Conservation (phyloP, 2,888 invertebrate species). For the Apodemia zela region DNA sequence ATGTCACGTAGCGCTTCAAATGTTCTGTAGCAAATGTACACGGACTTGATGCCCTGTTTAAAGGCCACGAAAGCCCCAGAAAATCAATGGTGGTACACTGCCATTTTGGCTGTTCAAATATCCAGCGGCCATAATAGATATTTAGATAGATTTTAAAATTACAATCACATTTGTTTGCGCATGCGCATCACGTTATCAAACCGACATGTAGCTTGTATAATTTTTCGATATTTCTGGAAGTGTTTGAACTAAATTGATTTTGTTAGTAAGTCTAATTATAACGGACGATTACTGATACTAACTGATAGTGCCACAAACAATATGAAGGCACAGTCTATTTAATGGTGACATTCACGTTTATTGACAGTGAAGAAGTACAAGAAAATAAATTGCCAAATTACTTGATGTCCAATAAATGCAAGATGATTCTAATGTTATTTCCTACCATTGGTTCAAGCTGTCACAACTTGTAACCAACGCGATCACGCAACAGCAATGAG, state of each 20-base stretch:
- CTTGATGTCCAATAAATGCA: too few relatives aligned
- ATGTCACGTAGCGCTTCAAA: neutral
- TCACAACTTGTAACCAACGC: too few relatives aligned
- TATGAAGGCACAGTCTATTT: too few relatives aligned
- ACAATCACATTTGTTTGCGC: neutral
- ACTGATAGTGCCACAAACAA: too few relatives aligned
- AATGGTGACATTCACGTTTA: too few relatives aligned
- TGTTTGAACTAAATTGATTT: neutral
- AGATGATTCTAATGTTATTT: too few relatives aligned
- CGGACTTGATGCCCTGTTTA: neutral
- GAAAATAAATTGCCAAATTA: too few relatives aligned
- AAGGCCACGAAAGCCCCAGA: neutral
- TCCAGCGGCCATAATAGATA: neutral
- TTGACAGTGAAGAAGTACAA: too few relatives aligned
- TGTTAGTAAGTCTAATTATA: neutral
- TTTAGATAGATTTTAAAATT: constrained; percentile 8
- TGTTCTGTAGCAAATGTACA: neutral
- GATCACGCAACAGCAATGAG: too few relatives aligned
- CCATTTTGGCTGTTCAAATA: neutral
- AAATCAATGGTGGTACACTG: constrained; percentile 1
- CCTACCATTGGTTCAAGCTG: too few relatives aligned
- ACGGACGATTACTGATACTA: too few relatives aligned
- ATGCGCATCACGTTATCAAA: neutral
- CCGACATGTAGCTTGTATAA: neutral
- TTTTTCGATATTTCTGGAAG: neutral